Percentiles rank a stretch among this genome's conserved stretches.
phyloP scores from a whole-genome alignment of 35 echinoderm and acorn worm species.

The Lytechinus pictus region DNA sequence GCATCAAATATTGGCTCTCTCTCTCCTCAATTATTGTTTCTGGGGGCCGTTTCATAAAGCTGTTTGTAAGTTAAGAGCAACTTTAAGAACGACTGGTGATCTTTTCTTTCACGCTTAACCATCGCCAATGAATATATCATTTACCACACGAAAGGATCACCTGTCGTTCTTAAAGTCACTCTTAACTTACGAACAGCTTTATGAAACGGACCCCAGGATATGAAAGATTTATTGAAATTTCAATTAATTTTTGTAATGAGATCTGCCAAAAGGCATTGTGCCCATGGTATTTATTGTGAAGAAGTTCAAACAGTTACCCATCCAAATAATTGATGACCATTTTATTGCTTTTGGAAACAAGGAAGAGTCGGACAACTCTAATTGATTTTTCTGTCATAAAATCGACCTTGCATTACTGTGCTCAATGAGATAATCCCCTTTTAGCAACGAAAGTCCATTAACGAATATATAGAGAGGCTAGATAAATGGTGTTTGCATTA shows the following conservation, averaged over 20 bases:
- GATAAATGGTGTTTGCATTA: too few relatives aligned
- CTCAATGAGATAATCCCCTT: background rate
- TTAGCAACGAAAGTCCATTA: background rate
- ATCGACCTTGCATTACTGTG: background rate
- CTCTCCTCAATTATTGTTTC: background rate
- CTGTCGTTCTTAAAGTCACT: too few relatives aligned
- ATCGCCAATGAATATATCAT: too few relatives aligned
- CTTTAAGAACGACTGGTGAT: too few relatives aligned
- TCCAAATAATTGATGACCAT: background rate
- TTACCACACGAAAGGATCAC: too few relatives aligned
- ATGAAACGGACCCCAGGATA: background rate
- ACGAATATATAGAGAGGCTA: background rate
- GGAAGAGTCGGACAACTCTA: background rate
- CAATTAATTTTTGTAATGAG: background rate
- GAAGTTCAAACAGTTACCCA: background rate
- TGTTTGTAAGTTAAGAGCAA: too few relatives aligned
- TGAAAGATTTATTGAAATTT: background rate
- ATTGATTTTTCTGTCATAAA: background rate
- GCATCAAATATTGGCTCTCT: background rate
- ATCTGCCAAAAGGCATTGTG: background rate
- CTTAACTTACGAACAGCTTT: too few relatives aligned
- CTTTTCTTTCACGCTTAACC: too few relatives aligned
- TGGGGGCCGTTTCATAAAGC: too few relatives aligned
- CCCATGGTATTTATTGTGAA: background rate
- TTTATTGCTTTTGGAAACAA: background rate